A percentile compares a stretch with the other conserved stretches of the same genome.
phyloP scores from a whole-genome alignment of 2,888 invertebrate species.

The Ferrisia virgata region DNA sequence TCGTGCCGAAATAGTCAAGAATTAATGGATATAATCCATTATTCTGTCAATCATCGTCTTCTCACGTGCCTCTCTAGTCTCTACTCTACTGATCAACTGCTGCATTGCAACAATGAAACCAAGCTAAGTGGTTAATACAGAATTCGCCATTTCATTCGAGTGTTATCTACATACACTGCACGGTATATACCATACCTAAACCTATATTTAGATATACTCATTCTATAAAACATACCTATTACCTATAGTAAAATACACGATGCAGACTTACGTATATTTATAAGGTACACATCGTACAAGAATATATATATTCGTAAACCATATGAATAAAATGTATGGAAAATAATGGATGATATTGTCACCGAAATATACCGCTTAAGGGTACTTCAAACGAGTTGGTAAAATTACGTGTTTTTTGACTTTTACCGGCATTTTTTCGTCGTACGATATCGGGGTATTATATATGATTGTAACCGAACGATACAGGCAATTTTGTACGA shows the following conservation, averaged over 20 bases:
- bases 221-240: neutral
- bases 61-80: neutral
- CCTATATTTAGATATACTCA: too few species aligned
- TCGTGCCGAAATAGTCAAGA: neutral
- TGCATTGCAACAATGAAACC: neutral
- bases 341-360: neutral
- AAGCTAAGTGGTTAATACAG: conserved; percentile 3
- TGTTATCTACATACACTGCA: too few species aligned
- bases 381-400: neutral
- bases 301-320: too few species aligned
- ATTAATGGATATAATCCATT: conserved; percentile 20
- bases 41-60: conserved; percentile 26
- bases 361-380: neutral
- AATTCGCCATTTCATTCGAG: neutral
- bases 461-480: neutral
- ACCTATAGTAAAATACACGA: too few species aligned
- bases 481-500: neutral
- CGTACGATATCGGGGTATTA: too few species aligned
- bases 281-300: too few species aligned
- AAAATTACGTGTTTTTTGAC: neutral
- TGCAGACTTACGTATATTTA: too few species aligned
- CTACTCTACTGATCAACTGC: neutral
- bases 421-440: neutral
- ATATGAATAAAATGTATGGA: neutral
- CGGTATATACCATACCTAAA: too few species aligned